phyloP scores from a whole-genome alignment of 37 sponge, comb jelly and placozoan species.

The Ephydatia muelleri region DNA sequence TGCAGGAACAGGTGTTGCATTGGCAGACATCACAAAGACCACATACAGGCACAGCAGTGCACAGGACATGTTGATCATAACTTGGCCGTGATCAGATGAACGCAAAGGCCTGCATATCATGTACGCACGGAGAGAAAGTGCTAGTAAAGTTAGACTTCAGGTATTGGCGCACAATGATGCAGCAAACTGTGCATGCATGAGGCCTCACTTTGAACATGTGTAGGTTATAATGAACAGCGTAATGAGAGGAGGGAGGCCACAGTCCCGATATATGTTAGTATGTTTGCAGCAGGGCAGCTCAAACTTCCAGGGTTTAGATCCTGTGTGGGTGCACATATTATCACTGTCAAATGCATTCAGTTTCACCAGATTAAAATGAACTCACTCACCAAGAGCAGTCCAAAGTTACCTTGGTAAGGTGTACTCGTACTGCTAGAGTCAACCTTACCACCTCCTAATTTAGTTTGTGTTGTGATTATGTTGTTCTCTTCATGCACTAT shows the following conservation, averaged over 20 bases:
- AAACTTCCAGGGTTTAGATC: conserved; percentile 15
- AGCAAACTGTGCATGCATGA: not conserved
- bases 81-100: not conserved
- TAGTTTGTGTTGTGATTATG: not conserved
- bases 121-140: not conserved
- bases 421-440: not conserved
- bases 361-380: too few relatives aligned
- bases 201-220: conserved; percentile 16
- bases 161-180: not conserved
- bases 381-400: conserved; percentile 25
- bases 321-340: not conserved
- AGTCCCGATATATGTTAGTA: conserved; percentile 17
- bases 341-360: not conserved
- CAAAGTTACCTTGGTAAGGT: conserved; percentile 25
- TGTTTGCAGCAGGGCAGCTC: not conserved
- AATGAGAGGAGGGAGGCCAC: conserved; percentile 14
- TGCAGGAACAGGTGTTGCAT: conserved; percentile 8
- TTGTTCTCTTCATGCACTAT: not conserved
- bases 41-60: conserved; percentile 50
- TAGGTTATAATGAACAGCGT: conserved; percentile 8
- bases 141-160: not conserved
- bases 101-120: conserved; percentile 12
- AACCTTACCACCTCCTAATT: not conserved
- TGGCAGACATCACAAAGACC: conserved; percentile 28
- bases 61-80: conserved; percentile 38